phyloP scores from a whole-genome alignment of 2,113 vertebrate genomes.

The Oreochromis niloticus region DNA sequence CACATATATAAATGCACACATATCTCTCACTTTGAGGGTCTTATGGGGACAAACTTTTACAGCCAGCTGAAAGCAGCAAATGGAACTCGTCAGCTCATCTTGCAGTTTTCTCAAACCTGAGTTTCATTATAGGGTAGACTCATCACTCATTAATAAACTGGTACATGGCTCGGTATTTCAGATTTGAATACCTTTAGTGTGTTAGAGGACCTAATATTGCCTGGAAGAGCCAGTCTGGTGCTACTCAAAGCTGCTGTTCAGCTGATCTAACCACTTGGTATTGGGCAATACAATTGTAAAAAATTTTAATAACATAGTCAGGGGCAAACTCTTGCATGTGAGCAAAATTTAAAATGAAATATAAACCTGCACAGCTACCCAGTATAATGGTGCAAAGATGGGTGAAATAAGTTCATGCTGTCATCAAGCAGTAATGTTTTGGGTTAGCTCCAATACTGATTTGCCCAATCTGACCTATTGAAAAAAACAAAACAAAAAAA shows the following conservation, averaged over 20 bases:
- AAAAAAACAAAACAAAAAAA: fast-evolving
- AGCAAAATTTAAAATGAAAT: not conserved
- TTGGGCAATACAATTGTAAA: not conserved
- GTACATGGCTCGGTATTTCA: fast-evolving
- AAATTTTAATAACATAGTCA: not conserved
- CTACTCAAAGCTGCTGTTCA: not conserved
- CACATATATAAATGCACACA: not conserved
- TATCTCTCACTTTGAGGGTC: not conserved
- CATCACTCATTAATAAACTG: not conserved
- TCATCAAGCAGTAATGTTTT: not conserved
- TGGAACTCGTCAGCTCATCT: not conserved
- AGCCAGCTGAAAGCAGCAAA: not conserved
- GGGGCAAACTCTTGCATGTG: not conserved
- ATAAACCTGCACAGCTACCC: not conserved
- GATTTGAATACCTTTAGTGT: not conserved
- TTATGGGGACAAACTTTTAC: not conserved
- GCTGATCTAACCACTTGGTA: too few species aligned
- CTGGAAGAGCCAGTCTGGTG: not conserved
- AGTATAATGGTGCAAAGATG: not conserved
- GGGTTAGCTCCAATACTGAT: not conserved
- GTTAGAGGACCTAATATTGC: not conserved
- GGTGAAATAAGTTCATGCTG: not conserved
- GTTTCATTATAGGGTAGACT: not conserved
- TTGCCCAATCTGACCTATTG: not conserved
- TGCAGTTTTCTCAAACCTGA: too few species aligned